Evolutionary conservation across 1,140 invertebrate genomes (phyloP).

Genomic region (Orchesella cincta): DNA sequence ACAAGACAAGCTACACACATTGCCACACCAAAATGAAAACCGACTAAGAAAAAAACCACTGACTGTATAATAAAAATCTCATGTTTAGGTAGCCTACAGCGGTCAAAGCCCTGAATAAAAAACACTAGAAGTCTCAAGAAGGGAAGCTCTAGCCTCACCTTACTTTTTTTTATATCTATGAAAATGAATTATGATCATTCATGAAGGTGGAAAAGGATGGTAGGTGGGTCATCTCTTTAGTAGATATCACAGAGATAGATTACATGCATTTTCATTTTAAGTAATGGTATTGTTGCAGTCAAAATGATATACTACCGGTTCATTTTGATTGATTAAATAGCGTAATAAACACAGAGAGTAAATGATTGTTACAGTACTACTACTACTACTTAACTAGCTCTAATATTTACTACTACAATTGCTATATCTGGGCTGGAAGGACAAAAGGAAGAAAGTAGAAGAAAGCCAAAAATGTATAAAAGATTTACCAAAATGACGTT

Average conservation of each 20-base stretch:
- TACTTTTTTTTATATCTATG: conserved; percentile 1
- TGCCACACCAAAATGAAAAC: not conserved
- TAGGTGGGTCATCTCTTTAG: conserved; percentile 16
- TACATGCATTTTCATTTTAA: conserved; percentile 25
- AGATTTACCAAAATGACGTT: too few relatives aligned
- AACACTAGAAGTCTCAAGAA: not conserved
- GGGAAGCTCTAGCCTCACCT: not conserved
- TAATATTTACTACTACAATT: not conserved
- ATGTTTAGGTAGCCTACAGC: not conserved
- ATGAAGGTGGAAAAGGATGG: conserved; percentile 17
- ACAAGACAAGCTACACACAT: not conserved
- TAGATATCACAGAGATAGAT: conserved; percentile 14
- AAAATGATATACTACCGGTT: conserved; percentile 28
- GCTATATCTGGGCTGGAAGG: not conserved
- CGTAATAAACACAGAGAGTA: not conserved
- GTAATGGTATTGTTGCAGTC: conserved; percentile 20
- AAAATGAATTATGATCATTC: conserved; percentile 25
- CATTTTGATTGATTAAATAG: conserved; percentile 27
- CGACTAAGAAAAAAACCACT: not conserved
- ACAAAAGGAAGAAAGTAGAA: too few relatives aligned
- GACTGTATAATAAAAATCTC: conserved; percentile 3
- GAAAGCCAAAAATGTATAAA: conserved; percentile 21
- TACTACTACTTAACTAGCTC: not conserved
- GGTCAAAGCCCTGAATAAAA: conserved; percentile 3
- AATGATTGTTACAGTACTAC: not conserved